Percentiles rank a stretch among this genome's conserved stretches.
Evolutionary conservation across 1,140 invertebrate genomes (phyloP).

Genomic region (Leptopilina boulardi): DNA sequence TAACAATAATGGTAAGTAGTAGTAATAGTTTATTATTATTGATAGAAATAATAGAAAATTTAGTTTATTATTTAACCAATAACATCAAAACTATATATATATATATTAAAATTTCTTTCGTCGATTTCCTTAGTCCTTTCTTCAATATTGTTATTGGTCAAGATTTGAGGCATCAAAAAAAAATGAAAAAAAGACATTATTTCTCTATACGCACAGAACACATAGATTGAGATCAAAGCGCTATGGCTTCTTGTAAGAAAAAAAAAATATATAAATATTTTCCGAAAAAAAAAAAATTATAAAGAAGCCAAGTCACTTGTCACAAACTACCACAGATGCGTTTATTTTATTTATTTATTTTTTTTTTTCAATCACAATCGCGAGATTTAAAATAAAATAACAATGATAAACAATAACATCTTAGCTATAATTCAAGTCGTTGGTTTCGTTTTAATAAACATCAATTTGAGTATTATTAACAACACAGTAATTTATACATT

Average conservation of each 20-base stretch:
- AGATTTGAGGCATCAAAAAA: neutral
- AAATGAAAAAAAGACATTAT: neutral
- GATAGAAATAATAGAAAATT: constrained; percentile 38
- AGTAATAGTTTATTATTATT: constrained; percentile 44
- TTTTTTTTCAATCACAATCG: neutral
- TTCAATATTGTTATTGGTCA: neutral
- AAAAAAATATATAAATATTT: neutral
- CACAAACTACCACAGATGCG: neutral
- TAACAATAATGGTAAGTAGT: constrained; percentile 41
- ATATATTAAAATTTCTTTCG: constrained; percentile 5
- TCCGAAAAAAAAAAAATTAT: neutral
- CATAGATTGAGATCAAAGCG: neutral
- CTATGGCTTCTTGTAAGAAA: neutral
- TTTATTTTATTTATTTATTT: neutral
- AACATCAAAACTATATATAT: neutral
- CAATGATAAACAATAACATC: constrained; percentile 21
- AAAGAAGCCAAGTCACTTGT: neutral
- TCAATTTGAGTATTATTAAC: constrained; percentile 30
- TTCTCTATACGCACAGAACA: too few species aligned
- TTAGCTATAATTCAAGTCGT: constrained; percentile 26
- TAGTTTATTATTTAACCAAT: constrained; percentile 28
- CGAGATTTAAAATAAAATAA: constrained; percentile 32
- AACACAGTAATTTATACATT: constrained; percentile 29
- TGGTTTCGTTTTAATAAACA: constrained; percentile 22
- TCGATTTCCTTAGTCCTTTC: neutral